Conservation (phyloP, 2,797 vertebrate species). For the Xenentodon cancila region DNA sequence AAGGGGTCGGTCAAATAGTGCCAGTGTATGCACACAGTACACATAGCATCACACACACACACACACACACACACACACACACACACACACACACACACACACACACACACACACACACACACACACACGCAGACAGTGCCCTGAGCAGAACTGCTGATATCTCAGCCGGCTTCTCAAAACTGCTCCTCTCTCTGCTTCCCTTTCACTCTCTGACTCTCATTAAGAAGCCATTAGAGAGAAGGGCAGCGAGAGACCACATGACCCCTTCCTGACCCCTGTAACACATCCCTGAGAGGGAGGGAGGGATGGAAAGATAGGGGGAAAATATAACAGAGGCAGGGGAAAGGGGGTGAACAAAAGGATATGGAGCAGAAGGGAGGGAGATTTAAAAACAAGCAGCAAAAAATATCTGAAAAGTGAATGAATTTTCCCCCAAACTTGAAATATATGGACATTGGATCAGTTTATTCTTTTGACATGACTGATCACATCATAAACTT, state of each 20-base stretch:
- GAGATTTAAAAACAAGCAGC: background rate
- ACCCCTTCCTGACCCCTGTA: slow-evolving; percentile 66
- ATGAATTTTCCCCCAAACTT: background rate
- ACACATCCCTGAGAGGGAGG: slow-evolving; percentile 55
- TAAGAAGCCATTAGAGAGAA: slow-evolving; percentile 74
- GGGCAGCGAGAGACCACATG: slow-evolving; percentile 66
- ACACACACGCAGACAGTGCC: slow-evolving; percentile 33
- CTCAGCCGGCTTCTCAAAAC: slow-evolving; percentile 57
- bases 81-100: no score
- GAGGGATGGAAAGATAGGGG: slow-evolving; percentile 26
- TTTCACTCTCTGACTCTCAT: slow-evolving; percentile 60
- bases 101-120: background rate
- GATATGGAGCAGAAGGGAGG: slow-evolving; percentile 9
- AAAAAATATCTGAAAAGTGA: background rate
- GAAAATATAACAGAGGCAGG: slow-evolving; percentile 37
- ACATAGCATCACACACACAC: slow-evolving; percentile 1
- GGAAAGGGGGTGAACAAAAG: slow-evolving; percentile 10
- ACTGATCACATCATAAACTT: slow-evolving; percentile 4
- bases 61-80: slow-evolving; percentile 6
- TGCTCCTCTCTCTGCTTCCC: slow-evolving; percentile 39
- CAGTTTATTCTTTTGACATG: background rate
- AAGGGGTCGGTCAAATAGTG: slow-evolving; percentile 54
- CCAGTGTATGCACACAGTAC: slow-evolving; percentile 8
- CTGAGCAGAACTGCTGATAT: slow-evolving; percentile 61
- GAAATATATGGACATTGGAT: background rate